Evolutionary conservation across 2,113 vertebrate species (phyloP), one percentile per base, ranked within the genome.

Genomic region (Cheirogaleus medius): DNA sequence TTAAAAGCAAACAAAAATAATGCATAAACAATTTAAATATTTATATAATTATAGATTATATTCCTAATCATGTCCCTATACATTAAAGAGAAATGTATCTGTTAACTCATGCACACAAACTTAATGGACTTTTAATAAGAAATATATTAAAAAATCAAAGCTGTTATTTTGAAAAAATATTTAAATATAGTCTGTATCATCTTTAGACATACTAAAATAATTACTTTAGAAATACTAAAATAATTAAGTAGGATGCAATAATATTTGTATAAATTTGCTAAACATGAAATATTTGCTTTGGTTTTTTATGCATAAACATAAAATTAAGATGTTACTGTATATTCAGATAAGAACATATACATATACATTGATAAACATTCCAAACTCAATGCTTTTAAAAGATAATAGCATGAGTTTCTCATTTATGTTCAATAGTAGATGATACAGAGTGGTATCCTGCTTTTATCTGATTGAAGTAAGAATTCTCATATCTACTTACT

Each of bases 41-140:
- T 44, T 87, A 37, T 1, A 60, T 73, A 92, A 63, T 83, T 89
- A 71, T 66, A 54, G 5, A 80, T 52, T 82, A 77, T 29, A 12
- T 71, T 71, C 39, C 17, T 88, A 98, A 98, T 89, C 96, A 98
- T 97, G 66, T 93, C 94, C 94, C 87, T 98, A 96, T 91, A 98
- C 64, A 97, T 96, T 91, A 97, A 98, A 98, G 77, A 96, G 97
- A 98, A 81, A 93, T 39, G 1, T 77, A n/a, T 56, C 6, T 49
- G 34, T 71, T 77, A 78, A 74, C 2, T 34, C 25, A 93, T 74
- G 20, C 7, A 92, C 2, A 49, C 15, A 82, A 5, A 86, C 3
- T 25, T 39, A 77, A 66, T 60, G 8, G 78, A 74, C 78, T 47
- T 89, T 89, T 91, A 92, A 95, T 95, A 96, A 98, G 29, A 97